phyloP scores from a whole-genome alignment of 2,888 invertebrate species.

The Cheilosia impressa region DNA sequence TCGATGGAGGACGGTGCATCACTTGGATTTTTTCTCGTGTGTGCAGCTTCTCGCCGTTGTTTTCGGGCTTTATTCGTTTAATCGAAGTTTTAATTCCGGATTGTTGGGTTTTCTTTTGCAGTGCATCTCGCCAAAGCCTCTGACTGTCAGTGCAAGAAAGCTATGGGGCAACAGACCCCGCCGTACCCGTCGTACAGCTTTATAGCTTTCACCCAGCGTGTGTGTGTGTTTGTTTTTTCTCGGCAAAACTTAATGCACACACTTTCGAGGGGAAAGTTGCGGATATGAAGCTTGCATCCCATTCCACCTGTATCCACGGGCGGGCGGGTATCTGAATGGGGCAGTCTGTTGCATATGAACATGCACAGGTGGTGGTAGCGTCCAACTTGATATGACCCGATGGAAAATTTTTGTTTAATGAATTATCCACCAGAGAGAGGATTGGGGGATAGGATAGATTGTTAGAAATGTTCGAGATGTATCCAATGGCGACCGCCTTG shows the following conservation, averaged over 20 bases:
- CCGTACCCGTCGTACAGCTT: slow-evolving; percentile 44
- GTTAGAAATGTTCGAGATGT: slow-evolving; percentile 11
- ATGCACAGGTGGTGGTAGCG: slow-evolving; percentile 55
- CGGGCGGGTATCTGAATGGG: slow-evolving; percentile 15
- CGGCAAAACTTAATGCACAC: slow-evolving; percentile 51
- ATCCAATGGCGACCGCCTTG: slow-evolving; percentile 17
- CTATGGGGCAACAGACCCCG: neutral
- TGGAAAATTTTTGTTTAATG: slow-evolving; percentile 55
- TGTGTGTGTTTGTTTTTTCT: slow-evolving; percentile 37
- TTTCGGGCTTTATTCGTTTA: slow-evolving; percentile 54
- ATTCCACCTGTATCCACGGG: slow-evolving; percentile 19
- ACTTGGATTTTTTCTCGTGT: slow-evolving; percentile 34
- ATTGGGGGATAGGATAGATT: neutral
- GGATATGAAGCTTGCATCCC: slow-evolving; percentile 49
- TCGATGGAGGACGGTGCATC: slow-evolving; percentile 54
- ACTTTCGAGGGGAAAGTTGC: slow-evolving; percentile 60
- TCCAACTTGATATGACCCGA: slow-evolving; percentile 42
- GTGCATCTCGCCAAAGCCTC: slow-evolving; percentile 5
- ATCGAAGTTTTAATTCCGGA: slow-evolving; percentile 69
- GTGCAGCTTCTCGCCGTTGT: slow-evolving; percentile 49
- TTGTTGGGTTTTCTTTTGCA: slow-evolving; percentile 36
- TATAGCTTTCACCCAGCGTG: slow-evolving; percentile 61
- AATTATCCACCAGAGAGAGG: slow-evolving; percentile 27
- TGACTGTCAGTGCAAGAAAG: slow-evolving; percentile 35
- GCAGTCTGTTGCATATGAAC: slow-evolving; percentile 69